phyloP scores from a whole-genome alignment of 2,797 vertebrate genomes.

The Sarcoramphus papa region DNA sequence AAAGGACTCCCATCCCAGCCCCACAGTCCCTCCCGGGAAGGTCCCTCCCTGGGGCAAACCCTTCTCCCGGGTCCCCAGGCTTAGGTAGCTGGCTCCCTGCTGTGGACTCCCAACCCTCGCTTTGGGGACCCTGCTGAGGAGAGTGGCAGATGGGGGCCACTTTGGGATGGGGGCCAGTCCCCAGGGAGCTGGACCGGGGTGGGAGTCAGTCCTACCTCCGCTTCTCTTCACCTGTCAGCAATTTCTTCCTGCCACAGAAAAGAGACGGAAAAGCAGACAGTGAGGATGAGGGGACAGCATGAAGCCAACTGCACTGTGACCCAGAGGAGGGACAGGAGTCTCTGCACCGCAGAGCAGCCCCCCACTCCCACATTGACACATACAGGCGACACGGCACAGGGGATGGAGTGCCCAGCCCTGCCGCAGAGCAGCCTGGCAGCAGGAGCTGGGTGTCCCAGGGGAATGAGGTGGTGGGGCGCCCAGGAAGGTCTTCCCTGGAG shows the following conservation, averaged over 20 bases:
- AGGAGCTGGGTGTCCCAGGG: background rate
- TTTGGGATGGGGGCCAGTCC: background rate
- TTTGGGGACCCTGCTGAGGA: background rate
- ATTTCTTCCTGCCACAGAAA: conserved; percentile 34
- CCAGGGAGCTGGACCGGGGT: accelerated
- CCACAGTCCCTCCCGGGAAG: background rate
- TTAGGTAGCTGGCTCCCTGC: background rate
- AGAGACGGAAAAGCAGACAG: background rate
- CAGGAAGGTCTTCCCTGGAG: no score
- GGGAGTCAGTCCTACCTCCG: conserved; percentile 41
- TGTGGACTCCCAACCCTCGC: background rate
- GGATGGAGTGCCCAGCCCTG: background rate
- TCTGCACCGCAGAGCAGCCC: background rate
- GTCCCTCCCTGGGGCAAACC: background rate
- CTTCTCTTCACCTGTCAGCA: background rate
- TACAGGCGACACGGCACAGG: accelerated
- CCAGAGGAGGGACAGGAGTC: background rate
- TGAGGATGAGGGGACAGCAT: background rate
- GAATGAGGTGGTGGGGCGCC: accelerated
- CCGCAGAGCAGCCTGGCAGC: background rate
- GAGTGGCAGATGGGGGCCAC: background rate
- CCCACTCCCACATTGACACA: background rate
- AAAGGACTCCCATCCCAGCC: background rate
- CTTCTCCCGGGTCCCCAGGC: background rate
- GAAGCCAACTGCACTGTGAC: background rate